Percentiles rank a stretch among this genome's conserved stretches.
Conservation (phyloP, 1,140 invertebrate species). For the Drosophila micromelanica region DNA sequence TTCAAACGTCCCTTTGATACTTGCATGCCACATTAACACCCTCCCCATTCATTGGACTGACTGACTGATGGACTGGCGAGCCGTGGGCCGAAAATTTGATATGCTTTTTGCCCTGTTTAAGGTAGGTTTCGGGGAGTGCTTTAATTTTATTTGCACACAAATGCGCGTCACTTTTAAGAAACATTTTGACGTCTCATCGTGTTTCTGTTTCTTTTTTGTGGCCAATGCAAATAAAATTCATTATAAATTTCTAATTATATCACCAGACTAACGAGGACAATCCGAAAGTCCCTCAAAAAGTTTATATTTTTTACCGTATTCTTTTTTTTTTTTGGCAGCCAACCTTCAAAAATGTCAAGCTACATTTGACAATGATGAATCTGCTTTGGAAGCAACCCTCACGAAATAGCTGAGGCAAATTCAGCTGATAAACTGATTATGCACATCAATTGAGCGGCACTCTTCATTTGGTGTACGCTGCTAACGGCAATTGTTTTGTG, state of each 20-base stretch:
- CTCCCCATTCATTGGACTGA: conserved; percentile 46
- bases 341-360: conserved; percentile 71
- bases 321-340: conserved; percentile 1
- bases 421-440: conserved; percentile 79
- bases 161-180: conserved; percentile 70
- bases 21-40: conserved; percentile 79
- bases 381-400: conserved; percentile 61
- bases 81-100: conserved; percentile 79
- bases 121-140: conserved; percentile 46
- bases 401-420: conserved; percentile 8
- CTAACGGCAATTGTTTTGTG: conserved; percentile 79
- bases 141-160: conserved; percentile 83
- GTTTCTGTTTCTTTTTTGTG: conserved; percentile 58
- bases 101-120: conserved; percentile 56
- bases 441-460: conserved; percentile 74
- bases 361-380: conserved; percentile 80
- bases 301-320: conserved; percentile 60
- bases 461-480: conserved; percentile 27
- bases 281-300: conserved; percentile 51
- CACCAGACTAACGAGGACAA: conserved; percentile 44
- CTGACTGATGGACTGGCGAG: conserved; percentile 35
- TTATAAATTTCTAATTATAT: conserved; percentile 84
- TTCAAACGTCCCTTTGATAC: conserved; percentile 82
- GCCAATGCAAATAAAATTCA: conserved; percentile 83
- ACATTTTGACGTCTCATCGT: conserved; percentile 52